Base-by-base conservation (phyloP, 2,113 vertebrate genomes). In the Speoplatyrhinus poulsoni region DNA sequence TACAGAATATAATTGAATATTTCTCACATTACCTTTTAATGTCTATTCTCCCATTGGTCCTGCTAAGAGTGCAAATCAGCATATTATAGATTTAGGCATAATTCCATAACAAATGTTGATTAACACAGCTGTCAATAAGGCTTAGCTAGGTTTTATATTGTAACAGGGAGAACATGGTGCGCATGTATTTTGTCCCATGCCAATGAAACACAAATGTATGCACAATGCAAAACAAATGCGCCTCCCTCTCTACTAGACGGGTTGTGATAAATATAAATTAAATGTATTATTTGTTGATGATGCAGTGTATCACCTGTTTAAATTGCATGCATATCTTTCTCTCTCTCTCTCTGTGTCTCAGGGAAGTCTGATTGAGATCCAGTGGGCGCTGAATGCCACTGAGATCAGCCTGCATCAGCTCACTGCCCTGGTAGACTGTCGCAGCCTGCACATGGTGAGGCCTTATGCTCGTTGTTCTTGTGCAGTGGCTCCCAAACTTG, bases 341-440 rank as follows among this genome's bases (percentile, higher is more conserved):
- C 9, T 47, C 1, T 46, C 32, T 47, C 16, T 69, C 11, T 15
- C 49, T 83, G 3, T 55, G 69, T 85, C 85, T 13, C 86, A 99
- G 98, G 95, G 90, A n/a, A 92, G 90, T 48, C 89, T 99, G 70
- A 91, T 93, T 8, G 93, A 92, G 60, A 93, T 98, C 77, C 98
- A 99, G 85, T 93, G 93, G 53, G 93, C 95, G 52, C 89, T 98
- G 81, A 98, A 99, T 46, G 88, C 93, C 85, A 99, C 96, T 0
- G 97, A 99, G 89, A 93, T 96, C 82, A 94, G 93, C 85, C 87
- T 99, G 60, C 98, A 99, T 89, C 98, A 98, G 85, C 93, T 99
- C 86, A 99, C 98, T 0, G 98, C 98, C 56, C 88, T 99, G 79
- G 97, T 99, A 61, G 97, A 99, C 92, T 99, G 98, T 50, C 96